Conservation (phyloP, 2,888 invertebrate genomes). For the Cheilosia grossa region DNA sequence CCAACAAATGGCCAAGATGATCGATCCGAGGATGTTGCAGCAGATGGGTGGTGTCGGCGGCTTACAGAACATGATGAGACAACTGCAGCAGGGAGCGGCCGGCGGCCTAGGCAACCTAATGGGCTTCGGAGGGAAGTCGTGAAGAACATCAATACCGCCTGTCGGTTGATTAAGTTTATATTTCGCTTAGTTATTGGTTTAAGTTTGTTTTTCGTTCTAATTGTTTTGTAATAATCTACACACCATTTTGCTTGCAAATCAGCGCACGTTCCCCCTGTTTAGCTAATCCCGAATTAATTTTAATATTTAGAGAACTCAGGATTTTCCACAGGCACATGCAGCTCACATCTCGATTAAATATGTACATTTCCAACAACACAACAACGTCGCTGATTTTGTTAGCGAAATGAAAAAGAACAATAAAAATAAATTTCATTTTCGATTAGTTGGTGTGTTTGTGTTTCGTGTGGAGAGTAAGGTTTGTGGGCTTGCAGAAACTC, state of each 20-base stretch:
- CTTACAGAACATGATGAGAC: constrained; percentile 98
- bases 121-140: constrained; percentile 84
- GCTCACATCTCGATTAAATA: constrained; percentile 11
- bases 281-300: constrained; percentile 32
- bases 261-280: constrained; percentile 20
- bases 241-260: constrained; percentile 34
- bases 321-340: background rate
- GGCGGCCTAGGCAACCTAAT: constrained; percentile 86
- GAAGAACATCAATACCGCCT: constrained; percentile 43
- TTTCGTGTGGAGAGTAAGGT: background rate
- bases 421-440: background rate
- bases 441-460: background rate
- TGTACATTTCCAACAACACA: constrained; percentile 26
- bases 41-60: constrained; percentile 99
- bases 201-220: constrained; percentile 48
- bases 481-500: too few species aligned
- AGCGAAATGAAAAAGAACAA: constrained; percentile 19
- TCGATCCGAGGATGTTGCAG: constrained; percentile 98
- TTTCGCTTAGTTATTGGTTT: constrained; percentile 64
- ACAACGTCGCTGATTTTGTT: constrained; percentile 45
- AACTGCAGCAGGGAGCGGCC: constrained; percentile 86
- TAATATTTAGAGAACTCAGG: background rate
- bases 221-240: constrained; percentile 53
- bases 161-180: constrained; percentile 45
- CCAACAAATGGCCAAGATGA: constrained; percentile 99